Conservation (phyloP, 2,113 vertebrate genomes). For the Lates calcarifer region DNA sequence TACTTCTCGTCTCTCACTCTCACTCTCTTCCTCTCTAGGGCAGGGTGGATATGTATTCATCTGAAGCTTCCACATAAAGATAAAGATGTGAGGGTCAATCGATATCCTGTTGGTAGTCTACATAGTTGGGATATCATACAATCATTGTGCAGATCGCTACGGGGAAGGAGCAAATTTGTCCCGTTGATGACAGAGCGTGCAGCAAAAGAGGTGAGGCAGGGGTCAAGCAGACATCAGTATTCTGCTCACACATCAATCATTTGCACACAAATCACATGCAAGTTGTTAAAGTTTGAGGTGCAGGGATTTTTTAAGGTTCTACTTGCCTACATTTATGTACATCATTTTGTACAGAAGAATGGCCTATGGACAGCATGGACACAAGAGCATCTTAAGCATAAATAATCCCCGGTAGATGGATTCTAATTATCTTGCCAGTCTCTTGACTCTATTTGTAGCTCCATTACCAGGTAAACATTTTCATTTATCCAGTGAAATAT, state of each 20-base stretch:
- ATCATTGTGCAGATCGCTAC: constrained; percentile 58
- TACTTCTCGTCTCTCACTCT: constrained; percentile 5
- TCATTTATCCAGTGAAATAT: no score
- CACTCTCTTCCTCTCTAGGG: constrained; percentile 8
- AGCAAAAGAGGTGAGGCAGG: constrained; percentile 7
- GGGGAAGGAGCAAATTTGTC: constrained; percentile 54
- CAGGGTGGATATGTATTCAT: constrained; percentile 42
- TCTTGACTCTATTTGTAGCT: neutral
- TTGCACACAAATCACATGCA: neutral
- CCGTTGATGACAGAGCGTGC: constrained; percentile 50
- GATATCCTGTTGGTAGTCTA: constrained; percentile 69
- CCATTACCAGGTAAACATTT: no score
- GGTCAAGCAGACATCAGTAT: constrained; percentile 26
- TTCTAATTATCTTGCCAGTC: neutral
- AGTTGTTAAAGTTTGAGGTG: neutral
- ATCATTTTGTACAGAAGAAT: neutral
- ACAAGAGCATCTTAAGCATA: neutral
- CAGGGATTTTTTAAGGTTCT: constrained; percentile 1
- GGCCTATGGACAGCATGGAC: neutral
- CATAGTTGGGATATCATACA: constrained; percentile 67
- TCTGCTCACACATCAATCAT: constrained; percentile 17
- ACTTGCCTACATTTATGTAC: neutral
- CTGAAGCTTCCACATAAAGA: constrained; percentile 51
- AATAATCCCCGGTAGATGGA: neutral
- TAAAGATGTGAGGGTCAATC: constrained; percentile 60